Conservation (phyloP, 2,888 invertebrate genomes). For the Hypsopygia costalis region DNA sequence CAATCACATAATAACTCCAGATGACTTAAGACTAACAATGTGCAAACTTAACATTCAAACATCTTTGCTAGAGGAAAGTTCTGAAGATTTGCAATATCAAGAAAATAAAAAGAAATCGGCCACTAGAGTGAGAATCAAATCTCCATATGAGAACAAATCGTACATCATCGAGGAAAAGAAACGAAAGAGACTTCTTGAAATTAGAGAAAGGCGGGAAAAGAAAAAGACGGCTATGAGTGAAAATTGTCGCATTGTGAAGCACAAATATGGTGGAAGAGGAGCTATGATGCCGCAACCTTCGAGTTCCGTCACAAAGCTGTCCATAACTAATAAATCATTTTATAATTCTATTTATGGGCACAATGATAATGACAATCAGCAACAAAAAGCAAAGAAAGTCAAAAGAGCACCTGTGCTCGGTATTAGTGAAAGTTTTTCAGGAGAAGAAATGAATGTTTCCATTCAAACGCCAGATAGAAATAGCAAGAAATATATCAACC, state of each 20-base stretch:
- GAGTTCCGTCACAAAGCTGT: conserved; percentile 65
- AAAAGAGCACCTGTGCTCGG: conserved; percentile 27
- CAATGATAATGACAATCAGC: conserved; percentile 24
- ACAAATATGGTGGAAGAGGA: conserved; percentile 42
- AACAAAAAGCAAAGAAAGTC: conserved; percentile 27
- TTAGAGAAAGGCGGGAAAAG: conserved; percentile 57
- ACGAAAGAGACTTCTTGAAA: conserved; percentile 58
- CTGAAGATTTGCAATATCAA: conserved; percentile 29
- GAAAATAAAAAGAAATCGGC: conserved; percentile 46
- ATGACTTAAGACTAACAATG: conserved; percentile 44
- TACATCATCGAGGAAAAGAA: conserved; percentile 58
- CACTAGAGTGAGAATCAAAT: conserved; percentile 53
- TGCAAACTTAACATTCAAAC: conserved; percentile 42
- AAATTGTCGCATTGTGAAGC: conserved; percentile 49
- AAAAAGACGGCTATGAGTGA: conserved; percentile 56
- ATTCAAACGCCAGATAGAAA: conserved; percentile 25
- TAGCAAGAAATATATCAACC: conserved; percentile 43
- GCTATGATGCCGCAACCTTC: conserved; percentile 49
- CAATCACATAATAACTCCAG: conserved; percentile 26
- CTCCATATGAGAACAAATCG: conserved; percentile 67
- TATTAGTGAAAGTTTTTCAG: conserved; percentile 19
- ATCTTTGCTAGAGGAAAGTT: conserved; percentile 46
- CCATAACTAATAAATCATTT: conserved; percentile 69
- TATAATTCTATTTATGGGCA: conserved; percentile 70
- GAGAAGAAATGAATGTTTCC: conserved; percentile 24